Base-by-base conservation (phyloP, 1,140 invertebrate genomes). In the Heliconius nattereri region DNA sequence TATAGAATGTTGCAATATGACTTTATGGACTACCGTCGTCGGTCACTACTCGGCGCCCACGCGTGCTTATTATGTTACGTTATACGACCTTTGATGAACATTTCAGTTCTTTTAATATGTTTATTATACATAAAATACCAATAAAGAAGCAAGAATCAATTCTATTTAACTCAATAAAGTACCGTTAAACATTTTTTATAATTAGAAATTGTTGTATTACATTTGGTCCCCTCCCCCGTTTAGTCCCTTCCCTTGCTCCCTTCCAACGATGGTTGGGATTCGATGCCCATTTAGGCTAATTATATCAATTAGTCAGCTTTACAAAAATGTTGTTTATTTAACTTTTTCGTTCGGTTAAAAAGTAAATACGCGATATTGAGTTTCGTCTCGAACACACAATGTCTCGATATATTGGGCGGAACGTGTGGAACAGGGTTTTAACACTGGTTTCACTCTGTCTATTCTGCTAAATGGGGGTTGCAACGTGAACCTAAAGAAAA, bases 41-140 rank as follows among this genome's bases (percentile, higher is more conserved):
- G 74, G 74, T 75, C 74, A 75, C 57, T 74, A 74, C 23, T 40
- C 54, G 20, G 35, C 74, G 40, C 74, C 35, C 40, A 75, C 74
- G 74, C 74, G 32, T 32, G 52, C 37, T 29, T 49, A 75, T 66
- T 66, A 66, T 29, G 23, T 66, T 66, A 66, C 11, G 60, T 66
- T 66, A 66, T 66, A 66, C 60, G 26, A 66, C 26, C 60, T 66
- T 66, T 26, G 60, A 66, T 26, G 23, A 66, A 26, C n/a, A 66
- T 66, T 66, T 66, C 13, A 26, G 26, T 23, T 66, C 54, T 66
- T 66, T 66, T 66, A 26, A 66, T 66, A 66, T 66, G 11, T 66
- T 57, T 26, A 29, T 66, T 26, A 66, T 26, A 66, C 8, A 66
- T 66, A 5, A 13, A 23, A 66, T 26, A 16, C 16, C 11, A 9